Evolutionary conservation across 2,113 vertebrate genomes (phyloP).

Genomic region (Gracilinanus agilis): DNA sequence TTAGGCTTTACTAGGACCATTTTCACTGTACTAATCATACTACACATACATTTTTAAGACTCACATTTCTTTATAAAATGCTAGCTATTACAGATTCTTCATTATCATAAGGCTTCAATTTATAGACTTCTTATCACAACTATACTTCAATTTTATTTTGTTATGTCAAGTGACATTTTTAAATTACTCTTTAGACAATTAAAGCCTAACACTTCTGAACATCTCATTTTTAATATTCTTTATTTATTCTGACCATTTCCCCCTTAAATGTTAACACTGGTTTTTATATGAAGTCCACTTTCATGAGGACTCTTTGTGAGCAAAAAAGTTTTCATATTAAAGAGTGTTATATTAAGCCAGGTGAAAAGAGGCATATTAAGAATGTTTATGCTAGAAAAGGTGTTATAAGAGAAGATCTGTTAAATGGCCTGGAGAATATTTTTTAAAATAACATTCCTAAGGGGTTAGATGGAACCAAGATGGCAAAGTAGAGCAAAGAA

Average conservation of each 20-base stretch:
- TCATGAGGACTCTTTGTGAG: constrained; percentile 46
- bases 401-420: constrained; percentile 52
- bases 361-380: constrained; percentile 19
- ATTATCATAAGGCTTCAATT: constrained; percentile 44
- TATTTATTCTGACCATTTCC: constrained; percentile 56
- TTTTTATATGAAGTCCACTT: constrained; percentile 63
- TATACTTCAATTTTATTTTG: constrained; percentile 35
- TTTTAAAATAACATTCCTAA: too few relatives aligned
- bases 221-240: constrained; percentile 62
- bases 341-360: constrained; percentile 48
- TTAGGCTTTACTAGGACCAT: constrained; percentile 63
- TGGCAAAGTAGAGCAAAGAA: too few relatives aligned
- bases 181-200: constrained; percentile 42
- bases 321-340: constrained; percentile 52
- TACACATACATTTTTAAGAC: constrained; percentile 16
- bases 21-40: constrained; percentile 52
- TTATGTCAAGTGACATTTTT: constrained; percentile 52
- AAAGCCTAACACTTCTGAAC: constrained; percentile 51
- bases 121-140: constrained; percentile 39
- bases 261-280: constrained; percentile 54
- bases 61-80: constrained; percentile 44
- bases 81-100: constrained; percentile 40
- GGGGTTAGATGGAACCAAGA: too few relatives aligned
- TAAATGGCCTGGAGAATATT: constrained; percentile 60
- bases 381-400: constrained; percentile 42